Evolutionary conservation across 2,797 vertebrate species (phyloP).

Genomic region (Saguinus oedipus): DNA sequence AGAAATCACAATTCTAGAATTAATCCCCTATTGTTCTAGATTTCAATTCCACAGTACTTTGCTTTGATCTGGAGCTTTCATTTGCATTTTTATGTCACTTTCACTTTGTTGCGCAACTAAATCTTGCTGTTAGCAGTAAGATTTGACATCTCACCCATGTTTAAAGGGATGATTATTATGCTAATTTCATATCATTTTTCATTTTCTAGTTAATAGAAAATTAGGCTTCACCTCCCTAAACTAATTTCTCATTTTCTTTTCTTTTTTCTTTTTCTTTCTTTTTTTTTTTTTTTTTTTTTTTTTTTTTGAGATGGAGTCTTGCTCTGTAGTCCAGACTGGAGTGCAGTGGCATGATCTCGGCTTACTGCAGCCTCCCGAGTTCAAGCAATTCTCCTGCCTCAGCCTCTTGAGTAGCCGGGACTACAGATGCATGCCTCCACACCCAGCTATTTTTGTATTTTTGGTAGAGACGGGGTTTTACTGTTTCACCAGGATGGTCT

Average conservation of each 20-base stretch:
- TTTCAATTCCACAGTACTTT: neutral
- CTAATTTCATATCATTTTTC: neutral
- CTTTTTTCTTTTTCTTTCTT: too few relatives aligned
- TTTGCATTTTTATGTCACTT: neutral
- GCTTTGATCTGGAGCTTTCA: neutral
- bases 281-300: fast-evolving
- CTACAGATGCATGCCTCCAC: too few relatives aligned
- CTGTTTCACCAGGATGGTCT: neutral
- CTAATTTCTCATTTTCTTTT: neutral
- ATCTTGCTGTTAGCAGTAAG: neutral
- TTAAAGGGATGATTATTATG: neutral
- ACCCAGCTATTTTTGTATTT: too few relatives aligned
- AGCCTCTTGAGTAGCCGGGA: too few relatives aligned
- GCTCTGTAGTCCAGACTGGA: too few relatives aligned
- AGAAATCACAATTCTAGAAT: neutral
- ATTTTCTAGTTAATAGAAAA: neutral
- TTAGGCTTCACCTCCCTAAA: neutral
- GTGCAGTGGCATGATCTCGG: too few relatives aligned
- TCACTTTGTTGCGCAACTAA: neutral
- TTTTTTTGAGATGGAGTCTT: too few relatives aligned
- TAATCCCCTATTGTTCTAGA: neutral
- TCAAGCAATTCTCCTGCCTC: too few relatives aligned
- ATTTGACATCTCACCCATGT: neutral
- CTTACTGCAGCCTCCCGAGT: too few relatives aligned
- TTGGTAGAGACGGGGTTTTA: too few relatives aligned